Conservation (phyloP, 1,140 invertebrate genomes). For the Diploscapter pachys region DNA sequence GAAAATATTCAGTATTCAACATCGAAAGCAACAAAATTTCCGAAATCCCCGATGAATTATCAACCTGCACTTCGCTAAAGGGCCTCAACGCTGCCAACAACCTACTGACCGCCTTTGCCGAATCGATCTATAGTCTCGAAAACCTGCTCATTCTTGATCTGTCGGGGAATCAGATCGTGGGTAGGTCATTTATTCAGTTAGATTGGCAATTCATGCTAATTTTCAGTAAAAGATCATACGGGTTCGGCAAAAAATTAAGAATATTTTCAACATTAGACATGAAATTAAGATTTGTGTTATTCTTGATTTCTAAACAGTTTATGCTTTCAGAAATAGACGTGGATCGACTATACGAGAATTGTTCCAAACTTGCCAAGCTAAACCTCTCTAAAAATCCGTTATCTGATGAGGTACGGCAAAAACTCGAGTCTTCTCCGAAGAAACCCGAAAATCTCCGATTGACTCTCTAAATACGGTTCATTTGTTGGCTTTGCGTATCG, state of each 20-base stretch:
- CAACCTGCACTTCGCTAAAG: constrained; percentile 37
- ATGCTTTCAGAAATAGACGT: constrained; percentile 41
- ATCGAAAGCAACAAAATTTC: constrained; percentile 45
- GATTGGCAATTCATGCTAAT: neutral
- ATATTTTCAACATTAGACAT: neutral
- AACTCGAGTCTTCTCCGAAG: constrained; percentile 13
- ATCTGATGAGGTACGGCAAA: neutral
- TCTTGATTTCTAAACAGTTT: constrained; percentile 16
- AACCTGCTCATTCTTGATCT: constrained; percentile 42
- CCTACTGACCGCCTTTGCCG: constrained; percentile 37
- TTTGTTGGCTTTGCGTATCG: too few species aligned
- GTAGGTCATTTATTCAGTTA: constrained; percentile 13
- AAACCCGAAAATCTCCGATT: constrained; percentile 22
- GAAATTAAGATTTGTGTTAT: neutral
- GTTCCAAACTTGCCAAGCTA: constrained; percentile 40
- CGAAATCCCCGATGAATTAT: constrained; percentile 46
- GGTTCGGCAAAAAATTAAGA: constrained; percentile 20
- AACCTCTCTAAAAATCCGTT: constrained; percentile 39
- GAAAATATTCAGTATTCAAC: constrained; percentile 43
- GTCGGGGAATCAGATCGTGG: constrained; percentile 43
- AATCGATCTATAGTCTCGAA: constrained; percentile 31
- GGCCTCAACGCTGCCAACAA: constrained; percentile 46
- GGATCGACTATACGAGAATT: constrained; percentile 19
- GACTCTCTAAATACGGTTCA: neutral
- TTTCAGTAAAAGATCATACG: neutral